Percentiles rank a stretch among this genome's conserved stretches.
Conservation (phyloP, 2,113 vertebrate species). For the Phalacrocorax brasilianus region DNA sequence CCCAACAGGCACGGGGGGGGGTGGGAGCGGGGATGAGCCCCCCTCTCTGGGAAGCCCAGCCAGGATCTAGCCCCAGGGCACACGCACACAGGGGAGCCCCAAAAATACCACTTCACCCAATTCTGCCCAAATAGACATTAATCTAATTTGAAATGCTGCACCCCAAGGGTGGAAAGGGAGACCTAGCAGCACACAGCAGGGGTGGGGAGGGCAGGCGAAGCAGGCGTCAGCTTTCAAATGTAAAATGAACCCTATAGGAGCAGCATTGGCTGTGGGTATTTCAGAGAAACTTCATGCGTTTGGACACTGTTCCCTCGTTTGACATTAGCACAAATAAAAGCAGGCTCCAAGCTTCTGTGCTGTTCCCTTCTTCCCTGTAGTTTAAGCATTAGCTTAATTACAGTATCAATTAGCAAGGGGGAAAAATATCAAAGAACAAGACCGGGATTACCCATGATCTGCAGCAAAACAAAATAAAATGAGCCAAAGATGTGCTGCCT, state of each 20-base stretch:
- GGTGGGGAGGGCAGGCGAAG: not conserved
- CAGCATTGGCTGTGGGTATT: not conserved
- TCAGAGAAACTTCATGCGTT: no score
- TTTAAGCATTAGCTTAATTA: not conserved
- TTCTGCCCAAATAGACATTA: not conserved
- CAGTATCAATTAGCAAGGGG: not conserved
- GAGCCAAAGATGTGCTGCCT: rapidly evolving
- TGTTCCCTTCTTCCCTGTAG: not conserved
- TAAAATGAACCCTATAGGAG: rapidly evolving
- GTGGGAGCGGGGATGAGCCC: not conserved
- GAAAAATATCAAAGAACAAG: no score
- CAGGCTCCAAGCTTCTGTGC: not conserved
- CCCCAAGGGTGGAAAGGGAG: not conserved
- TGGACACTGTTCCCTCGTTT: not conserved
- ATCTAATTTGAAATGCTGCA: rapidly evolving
- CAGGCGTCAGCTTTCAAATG: rapidly evolving
- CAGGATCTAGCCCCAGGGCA: not conserved
- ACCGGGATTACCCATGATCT: rapidly evolving
- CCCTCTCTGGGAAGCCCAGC: not conserved
- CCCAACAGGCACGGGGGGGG: rapidly evolving
- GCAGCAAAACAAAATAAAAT: not conserved
- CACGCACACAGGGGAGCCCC: not conserved
- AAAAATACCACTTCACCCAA: not conserved
- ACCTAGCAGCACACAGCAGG: not conserved
- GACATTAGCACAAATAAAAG: no score